Conservation (phyloP, 2,888 invertebrate genomes). For the Linyphia triangularis region DNA sequence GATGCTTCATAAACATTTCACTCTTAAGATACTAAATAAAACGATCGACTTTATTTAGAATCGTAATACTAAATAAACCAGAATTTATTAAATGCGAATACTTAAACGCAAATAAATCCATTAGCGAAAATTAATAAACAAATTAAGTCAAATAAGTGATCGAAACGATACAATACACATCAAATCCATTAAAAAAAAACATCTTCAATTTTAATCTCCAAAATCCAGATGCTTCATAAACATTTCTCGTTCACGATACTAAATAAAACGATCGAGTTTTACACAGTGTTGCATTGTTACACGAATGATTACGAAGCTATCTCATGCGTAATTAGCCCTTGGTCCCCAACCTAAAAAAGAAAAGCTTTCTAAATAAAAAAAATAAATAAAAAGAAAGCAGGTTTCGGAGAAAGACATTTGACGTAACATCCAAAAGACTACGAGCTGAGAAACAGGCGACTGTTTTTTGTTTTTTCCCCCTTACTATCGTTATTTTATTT, state of each 20-base stretch:
- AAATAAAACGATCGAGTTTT: neutral
- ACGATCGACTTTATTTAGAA: too few species aligned
- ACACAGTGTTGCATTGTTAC: neutral
- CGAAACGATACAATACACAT: neutral
- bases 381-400: slow-evolving; percentile 32
- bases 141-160: too few species aligned
- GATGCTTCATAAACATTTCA: too few species aligned
- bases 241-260: neutral
- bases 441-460: slow-evolving; percentile 12
- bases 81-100: too few species aligned
- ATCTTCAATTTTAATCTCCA: too few species aligned
- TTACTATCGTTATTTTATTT: slow-evolving; percentile 25
- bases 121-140: too few species aligned
- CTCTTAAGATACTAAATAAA: neutral
- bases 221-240: neutral
- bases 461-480: slow-evolving; percentile 1
- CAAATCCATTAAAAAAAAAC: neutral
- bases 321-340: neutral
- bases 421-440: slow-evolving; percentile 37
- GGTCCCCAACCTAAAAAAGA: neutral
- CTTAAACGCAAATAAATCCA: too few species aligned
- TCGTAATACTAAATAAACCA: too few species aligned
- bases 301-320: neutral
- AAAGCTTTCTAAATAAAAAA: too few species aligned
- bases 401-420: slow-evolving; percentile 27